Conservation (phyloP, 2,888 invertebrate genomes). For the Pollenia angustigena region DNA sequence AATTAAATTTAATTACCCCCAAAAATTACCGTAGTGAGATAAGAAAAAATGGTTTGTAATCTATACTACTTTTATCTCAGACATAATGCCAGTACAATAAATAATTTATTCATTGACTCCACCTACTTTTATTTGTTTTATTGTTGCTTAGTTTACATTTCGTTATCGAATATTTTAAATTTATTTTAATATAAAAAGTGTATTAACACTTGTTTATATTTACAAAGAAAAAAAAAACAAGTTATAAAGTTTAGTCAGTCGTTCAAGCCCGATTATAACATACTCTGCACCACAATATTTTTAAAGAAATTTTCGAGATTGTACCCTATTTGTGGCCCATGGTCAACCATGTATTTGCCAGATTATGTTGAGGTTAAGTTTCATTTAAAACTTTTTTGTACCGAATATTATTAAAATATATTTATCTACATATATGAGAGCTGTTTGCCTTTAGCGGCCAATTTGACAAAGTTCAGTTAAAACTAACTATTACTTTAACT, state of each 20-base stretch:
- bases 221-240: neutral
- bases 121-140: slow-evolving; percentile 54
- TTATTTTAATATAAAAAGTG: neutral
- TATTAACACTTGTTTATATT: slow-evolving; percentile 40
- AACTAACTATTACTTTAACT: no score
- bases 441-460: no score
- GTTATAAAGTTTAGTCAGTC: neutral
- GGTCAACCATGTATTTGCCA: no score
- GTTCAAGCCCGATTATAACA: no score
- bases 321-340: no score
- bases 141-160: slow-evolving; percentile 41
- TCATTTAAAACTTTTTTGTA: no score
- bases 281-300: no score
- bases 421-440: no score
- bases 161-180: slow-evolving; percentile 47
- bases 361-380: no score
- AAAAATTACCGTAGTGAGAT: slow-evolving; percentile 1
- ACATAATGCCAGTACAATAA: neutral
- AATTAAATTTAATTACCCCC: slow-evolving; percentile 53
- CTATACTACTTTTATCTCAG: slow-evolving; percentile 39
- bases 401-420: no score
- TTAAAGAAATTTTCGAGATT: no score
- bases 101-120: slow-evolving; percentile 55
- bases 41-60: slow-evolving; percentile 24
- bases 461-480: no score